Percentiles rank a stretch among this genome's conserved stretches.
These are phyloP conservation scores for Ommatoiulus sabulosus DNA, from an alignment of 2,888 invertebrate species.

Conservation along the genomic window DNA sequence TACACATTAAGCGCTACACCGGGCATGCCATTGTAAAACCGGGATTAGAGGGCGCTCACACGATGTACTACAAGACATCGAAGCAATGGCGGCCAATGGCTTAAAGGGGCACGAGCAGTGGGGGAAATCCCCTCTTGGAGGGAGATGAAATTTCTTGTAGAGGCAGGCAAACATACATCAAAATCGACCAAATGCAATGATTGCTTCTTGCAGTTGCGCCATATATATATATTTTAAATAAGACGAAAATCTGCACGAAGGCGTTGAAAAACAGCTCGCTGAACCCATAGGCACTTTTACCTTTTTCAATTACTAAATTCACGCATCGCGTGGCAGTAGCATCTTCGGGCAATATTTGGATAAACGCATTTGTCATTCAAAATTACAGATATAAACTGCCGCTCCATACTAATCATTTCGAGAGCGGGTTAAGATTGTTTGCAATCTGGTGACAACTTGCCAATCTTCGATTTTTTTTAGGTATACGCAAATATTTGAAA, in stretches of 20 bases:
- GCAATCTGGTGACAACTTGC: background rate
- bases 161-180: background rate
- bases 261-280: background rate
- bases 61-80: slow-evolving; percentile 13
- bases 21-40: slow-evolving; percentile 47
- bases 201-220: background rate
- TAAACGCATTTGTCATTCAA: slow-evolving; percentile 17
- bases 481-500: background rate
- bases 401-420: background rate
- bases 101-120: background rate
- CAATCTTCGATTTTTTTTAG: background rate
- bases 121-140: background rate
- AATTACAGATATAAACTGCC: background rate
- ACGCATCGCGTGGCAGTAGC: background rate
- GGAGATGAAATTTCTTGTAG: background rate
- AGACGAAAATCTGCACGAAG: background rate
- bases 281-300: background rate
- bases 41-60: slow-evolving; percentile 44
- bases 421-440: background rate
- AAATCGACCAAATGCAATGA: background rate
- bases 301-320: slow-evolving; percentile 21
- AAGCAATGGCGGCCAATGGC: background rate
- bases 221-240: background rate
- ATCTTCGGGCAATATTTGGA: background rate
- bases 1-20: slow-evolving; percentile 51